A percentile compares a stretch with the other conserved stretches of the same genome.
phyloP scores from a whole-genome alignment of 2,113 vertebrate genomes.

The Okapia johnstoni region DNA sequence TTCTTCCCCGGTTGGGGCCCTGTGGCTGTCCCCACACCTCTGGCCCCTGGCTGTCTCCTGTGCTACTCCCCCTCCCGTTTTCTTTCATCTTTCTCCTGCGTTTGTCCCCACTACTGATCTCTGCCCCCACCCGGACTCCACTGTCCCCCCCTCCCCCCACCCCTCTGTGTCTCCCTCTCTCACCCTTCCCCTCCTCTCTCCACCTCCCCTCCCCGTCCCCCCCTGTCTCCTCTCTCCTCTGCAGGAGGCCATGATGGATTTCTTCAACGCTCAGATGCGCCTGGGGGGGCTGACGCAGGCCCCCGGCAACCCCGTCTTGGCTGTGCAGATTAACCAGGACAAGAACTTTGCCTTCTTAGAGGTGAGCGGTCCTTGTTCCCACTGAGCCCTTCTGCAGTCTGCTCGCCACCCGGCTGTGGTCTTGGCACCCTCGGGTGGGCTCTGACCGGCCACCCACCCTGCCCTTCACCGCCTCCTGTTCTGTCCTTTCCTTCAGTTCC shows the following conservation, averaged over 20 bases:
- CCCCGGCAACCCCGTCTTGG: slow-evolving; percentile 93
- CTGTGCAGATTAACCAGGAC: slow-evolving; percentile 95
- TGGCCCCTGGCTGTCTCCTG: not conserved
- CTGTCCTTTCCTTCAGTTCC: slow-evolving; percentile 81
- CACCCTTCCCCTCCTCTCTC: slow-evolving; percentile 82
- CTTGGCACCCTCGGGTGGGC: not conserved
- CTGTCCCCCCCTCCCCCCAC: not conserved
- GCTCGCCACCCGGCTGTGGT: accelerated
- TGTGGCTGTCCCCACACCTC: not conserved
- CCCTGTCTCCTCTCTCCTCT: slow-evolving; percentile 65
- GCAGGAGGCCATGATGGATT: slow-evolving; percentile 96
- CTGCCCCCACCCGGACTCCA: slow-evolving; percentile 14
- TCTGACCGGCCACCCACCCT: accelerated
- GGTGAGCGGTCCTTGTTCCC: slow-evolving; percentile 71
- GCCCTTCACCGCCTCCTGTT: accelerated
- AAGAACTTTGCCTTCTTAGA: slow-evolving; percentile 96
- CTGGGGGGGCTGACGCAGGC: slow-evolving; percentile 92
- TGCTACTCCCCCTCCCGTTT: not conserved
- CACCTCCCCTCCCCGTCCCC: slow-evolving; percentile 45
- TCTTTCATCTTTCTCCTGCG: not conserved
- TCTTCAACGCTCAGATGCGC: slow-evolving; percentile 96
- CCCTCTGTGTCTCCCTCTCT: slow-evolving; percentile 69
- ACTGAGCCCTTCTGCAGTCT: accelerated
- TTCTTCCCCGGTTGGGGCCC: not conserved
- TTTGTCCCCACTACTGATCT: slow-evolving; percentile 18